A percentile compares a stretch with the other conserved stretches of the same genome.
Conservation (phyloP, 92 coral and sea anemone species). For the Metridium senile region DNA sequence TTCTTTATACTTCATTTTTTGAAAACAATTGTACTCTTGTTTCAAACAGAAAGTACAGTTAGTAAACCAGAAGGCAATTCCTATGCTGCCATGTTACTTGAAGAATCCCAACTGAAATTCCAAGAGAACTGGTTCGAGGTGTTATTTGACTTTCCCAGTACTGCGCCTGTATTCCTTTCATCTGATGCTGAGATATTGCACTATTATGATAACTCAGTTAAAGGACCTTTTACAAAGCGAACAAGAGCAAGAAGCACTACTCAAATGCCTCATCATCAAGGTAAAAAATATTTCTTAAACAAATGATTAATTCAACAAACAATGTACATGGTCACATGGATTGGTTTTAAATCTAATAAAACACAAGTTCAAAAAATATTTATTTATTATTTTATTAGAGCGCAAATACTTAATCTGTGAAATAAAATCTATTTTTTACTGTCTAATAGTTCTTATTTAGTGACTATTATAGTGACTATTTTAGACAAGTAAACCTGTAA, state of each 20-base stretch:
- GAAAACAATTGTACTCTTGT: background rate
- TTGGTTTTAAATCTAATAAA: constrained; percentile 11
- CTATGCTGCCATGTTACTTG: constrained; percentile 7
- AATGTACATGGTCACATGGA: background rate
- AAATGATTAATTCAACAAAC: background rate
- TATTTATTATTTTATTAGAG: no score
- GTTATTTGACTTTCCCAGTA: constrained; percentile 44
- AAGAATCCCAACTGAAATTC: constrained; percentile 54
- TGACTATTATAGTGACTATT: no score
- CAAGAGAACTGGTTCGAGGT: constrained; percentile 92
- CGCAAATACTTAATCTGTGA: no score
- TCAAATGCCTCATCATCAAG: constrained; percentile 11
- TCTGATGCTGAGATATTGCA: constrained; percentile 55
- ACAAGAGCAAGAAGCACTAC: constrained; percentile 24
- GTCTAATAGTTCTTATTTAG: no score
- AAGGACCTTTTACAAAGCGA: constrained; percentile 22
- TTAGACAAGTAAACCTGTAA: no score
- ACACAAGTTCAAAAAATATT: constrained; percentile 14
- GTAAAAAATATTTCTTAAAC: no score
- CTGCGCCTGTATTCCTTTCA: constrained; percentile 46
- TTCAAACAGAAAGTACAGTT: background rate
- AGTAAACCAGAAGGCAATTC: background rate
- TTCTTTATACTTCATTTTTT: constrained; percentile 1
- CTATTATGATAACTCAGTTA: constrained; percentile 34
- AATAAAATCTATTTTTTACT: no score